Evolutionary conservation across 2,113 vertebrate species (phyloP).

Genomic region (Scartelaos histophorus): DNA sequence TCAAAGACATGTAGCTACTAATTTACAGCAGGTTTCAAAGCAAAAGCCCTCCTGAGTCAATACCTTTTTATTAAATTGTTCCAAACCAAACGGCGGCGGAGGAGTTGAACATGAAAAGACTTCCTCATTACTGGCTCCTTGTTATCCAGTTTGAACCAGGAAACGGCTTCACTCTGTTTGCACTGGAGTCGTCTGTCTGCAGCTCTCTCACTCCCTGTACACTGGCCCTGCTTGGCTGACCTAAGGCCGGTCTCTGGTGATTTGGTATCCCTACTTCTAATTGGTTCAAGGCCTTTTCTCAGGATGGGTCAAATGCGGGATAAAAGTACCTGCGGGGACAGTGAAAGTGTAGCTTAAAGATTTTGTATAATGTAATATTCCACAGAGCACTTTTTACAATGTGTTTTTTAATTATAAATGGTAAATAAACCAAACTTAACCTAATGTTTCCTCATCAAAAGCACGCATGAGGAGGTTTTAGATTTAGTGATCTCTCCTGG

Average conservation of each 20-base stretch:
- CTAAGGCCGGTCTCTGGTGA: conserved; percentile 37
- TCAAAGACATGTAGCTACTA: background rate
- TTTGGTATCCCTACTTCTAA: conserved; percentile 42
- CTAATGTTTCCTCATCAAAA: too few species aligned
- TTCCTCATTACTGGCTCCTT: conserved; percentile 40
- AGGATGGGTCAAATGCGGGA: too few species aligned
- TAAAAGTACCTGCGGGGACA: too few species aligned
- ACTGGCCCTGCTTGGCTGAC: conserved; percentile 39
- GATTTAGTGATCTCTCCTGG: too few species aligned
- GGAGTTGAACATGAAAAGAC: conserved; percentile 1
- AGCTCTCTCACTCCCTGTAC: conserved; percentile 38
- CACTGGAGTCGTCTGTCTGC: conserved; percentile 32
- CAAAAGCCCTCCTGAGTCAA: background rate
- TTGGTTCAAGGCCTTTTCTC: conserved; percentile 52
- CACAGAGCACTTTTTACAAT: too few species aligned
- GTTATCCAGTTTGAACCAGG: conserved; percentile 45
- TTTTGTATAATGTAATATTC: too few species aligned
- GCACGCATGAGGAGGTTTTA: too few species aligned
- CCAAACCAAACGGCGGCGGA: background rate
- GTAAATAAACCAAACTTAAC: too few species aligned
- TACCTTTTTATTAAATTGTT: background rate
- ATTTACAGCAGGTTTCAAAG: background rate
- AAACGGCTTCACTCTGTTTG: conserved; percentile 22
- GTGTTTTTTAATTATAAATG: too few species aligned
- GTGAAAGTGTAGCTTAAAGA: too few species aligned